Evolutionary conservation across 2,888 invertebrate genomes (phyloP), one percentile per base, ranked within the genome.

Genomic region (Pseudococcus jackbeardsleyi): DNA sequence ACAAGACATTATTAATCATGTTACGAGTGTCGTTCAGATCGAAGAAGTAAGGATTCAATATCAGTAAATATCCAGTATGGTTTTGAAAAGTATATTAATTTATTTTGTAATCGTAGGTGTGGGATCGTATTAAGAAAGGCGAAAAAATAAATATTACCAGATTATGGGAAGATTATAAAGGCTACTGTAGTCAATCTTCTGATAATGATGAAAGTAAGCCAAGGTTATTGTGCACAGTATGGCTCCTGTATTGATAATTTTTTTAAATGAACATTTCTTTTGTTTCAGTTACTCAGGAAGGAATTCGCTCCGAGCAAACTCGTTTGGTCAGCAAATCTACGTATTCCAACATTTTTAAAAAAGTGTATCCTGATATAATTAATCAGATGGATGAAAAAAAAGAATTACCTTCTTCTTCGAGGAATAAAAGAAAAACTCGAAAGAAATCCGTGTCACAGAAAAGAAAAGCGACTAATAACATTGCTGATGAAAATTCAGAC

Each of bases 81-180:
- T 22, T 15, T 12, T 22, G 11, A 64, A 22, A 19, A 22, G n/a
- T 15, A 6, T 5, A 19, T 59, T 7, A 59, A 64, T 64, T 9
- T 64, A 0, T 64, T 59, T 12, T 54, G 5, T 3, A 22, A 64
- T 82, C 46, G 42, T n/a, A 82, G 79, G 79, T 82, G 8, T 82
- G 79, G 79, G 33, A 82, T 82, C 79, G 79, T 82, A 19, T 82
- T 19, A 82, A 46, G 46, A 82, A 46, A 19, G 79, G 79, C 9
- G 79, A 82, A 82, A 82, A 82, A 82, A 46, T 82, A n/a, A 82
- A 82, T n/a, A 9, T 82, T 82, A 46, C 42, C 12, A 82, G 46
- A 82, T 12, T 82, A 19, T 82, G 79, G 79, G 79, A 82, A 82
- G 79, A 82, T 46, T 82, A 82, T 46, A 82, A 46, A 46, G 46